Evolutionary conservation across 2,113 vertebrate species (phyloP).

Genomic region (Montifringilla adamsi): DNA sequence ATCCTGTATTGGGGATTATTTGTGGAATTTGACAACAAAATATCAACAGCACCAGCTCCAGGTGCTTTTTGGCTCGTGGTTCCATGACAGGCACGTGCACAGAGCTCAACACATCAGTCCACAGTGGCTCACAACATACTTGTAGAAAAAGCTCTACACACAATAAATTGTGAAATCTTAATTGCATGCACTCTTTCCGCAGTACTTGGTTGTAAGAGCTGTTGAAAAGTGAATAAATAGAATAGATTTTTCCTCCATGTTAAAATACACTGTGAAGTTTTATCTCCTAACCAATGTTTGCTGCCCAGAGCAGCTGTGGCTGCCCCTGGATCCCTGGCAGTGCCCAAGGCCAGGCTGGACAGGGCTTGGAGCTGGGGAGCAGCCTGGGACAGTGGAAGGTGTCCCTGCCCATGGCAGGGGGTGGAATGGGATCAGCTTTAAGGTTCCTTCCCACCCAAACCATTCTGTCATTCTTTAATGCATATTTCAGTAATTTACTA

Average conservation of each 20-base stretch:
- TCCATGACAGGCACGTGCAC: not conserved
- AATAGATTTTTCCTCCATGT: not conserved
- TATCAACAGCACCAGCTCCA: not conserved
- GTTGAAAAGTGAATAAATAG: not conserved
- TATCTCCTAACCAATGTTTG: not conserved
- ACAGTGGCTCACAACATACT: not conserved
- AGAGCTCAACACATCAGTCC: not conserved
- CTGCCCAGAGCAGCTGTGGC: not conserved
- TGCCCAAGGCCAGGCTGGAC: not conserved
- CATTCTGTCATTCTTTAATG: not conserved
- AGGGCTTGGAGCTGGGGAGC: not conserved
- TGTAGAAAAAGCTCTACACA: not conserved
- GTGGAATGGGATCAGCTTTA: not conserved
- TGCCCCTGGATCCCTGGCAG: not conserved
- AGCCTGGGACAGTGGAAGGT: rapidly evolving
- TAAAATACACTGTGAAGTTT: not conserved
- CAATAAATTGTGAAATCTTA: not conserved
- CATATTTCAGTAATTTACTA: not conserved
- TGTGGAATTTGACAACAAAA: not conserved
- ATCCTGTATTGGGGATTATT: not conserved
- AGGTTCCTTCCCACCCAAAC: not conserved
- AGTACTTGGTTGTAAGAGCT: not conserved
- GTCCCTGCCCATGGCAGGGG: not conserved
- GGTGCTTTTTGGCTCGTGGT: not conserved
- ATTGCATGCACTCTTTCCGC: not conserved